Evolutionary conservation across 2,888 invertebrate species (phyloP).

Genomic region (Lycocerus yunnanus): DNA sequence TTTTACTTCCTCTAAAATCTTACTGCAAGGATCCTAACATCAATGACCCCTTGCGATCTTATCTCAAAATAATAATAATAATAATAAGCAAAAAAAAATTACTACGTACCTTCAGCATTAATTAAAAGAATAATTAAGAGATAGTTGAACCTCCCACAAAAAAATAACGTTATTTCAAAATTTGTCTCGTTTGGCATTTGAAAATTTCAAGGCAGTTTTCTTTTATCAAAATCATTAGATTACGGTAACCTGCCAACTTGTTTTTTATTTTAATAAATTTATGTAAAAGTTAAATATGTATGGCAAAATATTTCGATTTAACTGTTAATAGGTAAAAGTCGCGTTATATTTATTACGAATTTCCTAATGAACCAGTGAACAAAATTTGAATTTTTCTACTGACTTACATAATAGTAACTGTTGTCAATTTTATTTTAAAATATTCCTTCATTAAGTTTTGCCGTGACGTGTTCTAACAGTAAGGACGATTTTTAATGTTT

Average conservation of each 20-base stretch:
- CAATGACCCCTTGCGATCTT: neutral
- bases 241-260: conserved; percentile 1
- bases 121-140: neutral
- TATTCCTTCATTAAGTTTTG: neutral
- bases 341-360: neutral
- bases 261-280: neutral
- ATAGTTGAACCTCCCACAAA: neutral
- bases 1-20: conserved; percentile 9
- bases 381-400: neutral
- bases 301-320: neutral
- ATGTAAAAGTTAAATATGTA: neutral
- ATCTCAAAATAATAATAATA: neutral
- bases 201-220: neutral
- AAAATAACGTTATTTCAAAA: neutral
- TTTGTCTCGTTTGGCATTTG: neutral
- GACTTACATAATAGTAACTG: neutral
- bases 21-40: neutral
- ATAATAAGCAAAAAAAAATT: neutral
- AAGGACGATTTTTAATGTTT: neutral
- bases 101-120: neutral
- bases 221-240: neutral
- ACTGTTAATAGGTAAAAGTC: conserved; percentile 1
- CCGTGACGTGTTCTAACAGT: neutral
- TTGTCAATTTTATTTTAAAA: neutral
- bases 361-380: neutral